Base-by-base conservation (phyloP, 2,797 vertebrate genomes). In the Limnodromus scolopaceus region DNA sequence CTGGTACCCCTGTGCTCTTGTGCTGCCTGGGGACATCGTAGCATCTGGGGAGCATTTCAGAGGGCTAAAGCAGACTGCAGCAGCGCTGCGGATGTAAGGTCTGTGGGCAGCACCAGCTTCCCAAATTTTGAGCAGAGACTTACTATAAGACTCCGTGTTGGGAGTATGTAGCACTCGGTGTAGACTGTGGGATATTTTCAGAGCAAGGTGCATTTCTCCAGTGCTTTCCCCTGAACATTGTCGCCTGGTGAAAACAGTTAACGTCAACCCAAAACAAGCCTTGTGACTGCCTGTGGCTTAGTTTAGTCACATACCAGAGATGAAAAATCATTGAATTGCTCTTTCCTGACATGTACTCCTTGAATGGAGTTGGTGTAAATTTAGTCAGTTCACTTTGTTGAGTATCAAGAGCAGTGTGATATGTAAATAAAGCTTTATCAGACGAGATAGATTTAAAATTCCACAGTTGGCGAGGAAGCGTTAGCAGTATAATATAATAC, bases 351-450 rank as follows among this genome's bases (percentile, higher is more conserved):
- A 55, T 92, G 82, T 57, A 78, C 61, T 94, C 25, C 69, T 86
- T 86, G 72, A 94, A 48, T 66, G 87, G 72, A 91, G 91, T 78
- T 90, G 89, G 94, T 96, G 95, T 94, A 94, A 97, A 97, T 97
- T 65, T 94, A 95, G 94, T 92, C 92, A 86, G 91, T 90, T 96
- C 93, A 90, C 89, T 96, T 95, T 93, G 94, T 94, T 88, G 96
- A 92, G 83, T 93, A 93, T 95, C 58, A 8, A 94, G 91, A 95
- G 93, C 95, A 95, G 94, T 72, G 93, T 94, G 96, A 97, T 96
- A 96, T 96, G 96, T 95, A 97, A 96, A 97, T 96, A 97, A 94
- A 95, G 93, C 92, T 95, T 95, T 96, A 96, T 96, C 96, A 97
- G 89, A 88, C 3, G 25, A 94, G 87, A 96, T 94, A 89, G 95